Conservation (phyloP, 92 coral and sea anemone species). For the Heteractis magnifica region DNA sequence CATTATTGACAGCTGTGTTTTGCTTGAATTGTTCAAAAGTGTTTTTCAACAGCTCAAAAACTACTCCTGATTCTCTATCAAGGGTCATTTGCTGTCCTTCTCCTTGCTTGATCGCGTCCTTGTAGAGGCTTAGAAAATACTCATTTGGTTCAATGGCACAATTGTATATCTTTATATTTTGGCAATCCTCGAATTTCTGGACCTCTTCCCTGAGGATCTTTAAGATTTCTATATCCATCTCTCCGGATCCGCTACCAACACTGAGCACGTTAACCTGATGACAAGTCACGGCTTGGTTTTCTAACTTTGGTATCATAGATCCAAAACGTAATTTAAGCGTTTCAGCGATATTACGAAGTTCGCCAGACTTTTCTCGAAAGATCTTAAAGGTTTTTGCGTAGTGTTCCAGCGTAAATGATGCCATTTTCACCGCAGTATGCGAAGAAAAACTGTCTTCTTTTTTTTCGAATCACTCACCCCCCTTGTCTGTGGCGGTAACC, state of each 20-base stretch:
- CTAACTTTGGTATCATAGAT: no score
- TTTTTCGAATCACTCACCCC: no score
- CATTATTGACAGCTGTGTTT: not conserved
- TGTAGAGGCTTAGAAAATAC: not conserved
- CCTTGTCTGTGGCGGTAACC: no score
- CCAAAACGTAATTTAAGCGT: no score
- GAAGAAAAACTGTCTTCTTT: no score
- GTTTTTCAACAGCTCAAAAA: not conserved
- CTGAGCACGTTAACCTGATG: conserved; percentile 11
- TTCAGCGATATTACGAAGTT: not conserved
- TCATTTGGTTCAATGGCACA: conserved; percentile 24
- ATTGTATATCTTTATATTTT: conserved; percentile 2
- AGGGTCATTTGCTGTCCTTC: not conserved
- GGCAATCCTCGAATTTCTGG: not conserved
- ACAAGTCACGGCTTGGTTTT: not conserved
- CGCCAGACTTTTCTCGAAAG: not conserved
- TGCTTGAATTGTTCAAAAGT: conserved; percentile 16
- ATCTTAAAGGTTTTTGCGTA: not conserved
- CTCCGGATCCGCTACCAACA: conserved; percentile 33
- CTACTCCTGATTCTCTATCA: not conserved
- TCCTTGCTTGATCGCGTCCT: not conserved
- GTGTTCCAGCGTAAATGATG: not conserved
- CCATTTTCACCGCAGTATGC: not conserved
- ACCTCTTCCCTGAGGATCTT: conserved; percentile 3
- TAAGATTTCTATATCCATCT: conserved; percentile 16